These are phyloP conservation scores for Trachops cirrhosus DNA, from an alignment of 2,797 vertebrate species.

Conservation along the genomic window DNA sequence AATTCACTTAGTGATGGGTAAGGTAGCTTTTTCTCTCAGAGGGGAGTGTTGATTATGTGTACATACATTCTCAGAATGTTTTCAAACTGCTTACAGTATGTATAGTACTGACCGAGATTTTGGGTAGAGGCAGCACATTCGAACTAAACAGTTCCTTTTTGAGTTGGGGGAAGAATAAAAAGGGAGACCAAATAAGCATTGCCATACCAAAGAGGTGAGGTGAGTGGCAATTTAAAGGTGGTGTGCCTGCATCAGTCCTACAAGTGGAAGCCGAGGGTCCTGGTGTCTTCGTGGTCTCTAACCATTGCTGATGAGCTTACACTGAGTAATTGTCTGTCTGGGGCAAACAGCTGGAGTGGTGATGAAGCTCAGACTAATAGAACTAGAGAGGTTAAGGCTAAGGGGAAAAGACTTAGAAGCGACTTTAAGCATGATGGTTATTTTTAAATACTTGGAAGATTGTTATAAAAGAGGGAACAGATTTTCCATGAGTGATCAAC, in stretches of 20 bases:
- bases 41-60: neutral
- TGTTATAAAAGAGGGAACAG: neutral
- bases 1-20: neutral
- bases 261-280: neutral
- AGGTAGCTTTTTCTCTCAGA: neutral
- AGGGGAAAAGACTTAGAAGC: neutral
- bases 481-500: neutral
- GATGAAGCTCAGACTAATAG: neutral
- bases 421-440: neutral
- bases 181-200: neutral
- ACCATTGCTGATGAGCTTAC: neutral
- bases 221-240: neutral
- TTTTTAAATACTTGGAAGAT: constrained; percentile 42
- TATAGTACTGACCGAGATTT: neutral
- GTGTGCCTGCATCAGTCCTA: neutral
- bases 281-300: neutral
- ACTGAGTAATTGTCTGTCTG: neutral
- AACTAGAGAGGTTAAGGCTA: neutral
- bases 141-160: constrained; percentile 31
- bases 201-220: neutral
- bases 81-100: neutral
- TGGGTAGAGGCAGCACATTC: neutral
- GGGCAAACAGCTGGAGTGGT: neutral
- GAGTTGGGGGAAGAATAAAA: neutral
- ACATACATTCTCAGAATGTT: neutral